These are phyloP conservation scores for Pempheris klunzingeri DNA, from an alignment of 2,797 vertebrate genomes.

Conservation along the genomic window DNA sequence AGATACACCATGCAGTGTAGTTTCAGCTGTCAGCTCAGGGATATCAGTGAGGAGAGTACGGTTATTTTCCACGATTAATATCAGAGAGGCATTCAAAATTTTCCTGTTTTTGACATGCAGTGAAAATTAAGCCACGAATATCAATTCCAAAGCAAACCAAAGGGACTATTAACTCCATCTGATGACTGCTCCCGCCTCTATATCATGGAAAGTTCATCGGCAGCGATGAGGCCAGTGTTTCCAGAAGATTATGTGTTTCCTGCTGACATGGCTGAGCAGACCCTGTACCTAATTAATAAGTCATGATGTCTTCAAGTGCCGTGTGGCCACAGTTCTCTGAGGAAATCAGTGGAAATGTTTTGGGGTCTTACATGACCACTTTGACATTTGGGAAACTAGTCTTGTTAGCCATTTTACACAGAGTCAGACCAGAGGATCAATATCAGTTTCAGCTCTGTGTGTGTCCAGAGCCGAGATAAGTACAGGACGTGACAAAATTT, in stretches of 20 bases:
- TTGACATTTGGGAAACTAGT: slow-evolving; percentile 20
- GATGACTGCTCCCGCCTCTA: not conserved
- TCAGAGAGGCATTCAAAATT: slow-evolving; percentile 11
- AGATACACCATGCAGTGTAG: slow-evolving; percentile 7
- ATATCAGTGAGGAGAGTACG: slow-evolving; percentile 15
- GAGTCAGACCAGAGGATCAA: not conserved
- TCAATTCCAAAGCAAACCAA: slow-evolving; percentile 49
- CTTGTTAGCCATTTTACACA: not conserved
- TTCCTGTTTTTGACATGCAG: slow-evolving; percentile 21
- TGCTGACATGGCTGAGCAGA: not conserved
- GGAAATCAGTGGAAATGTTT: slow-evolving; percentile 3
- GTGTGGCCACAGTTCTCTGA: not conserved
- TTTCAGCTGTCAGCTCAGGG: slow-evolving; percentile 33
- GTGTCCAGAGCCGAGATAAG: not conserved
- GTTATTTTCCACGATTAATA: slow-evolving; percentile 25
- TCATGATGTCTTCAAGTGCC: not conserved
- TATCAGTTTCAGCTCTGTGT: slow-evolving; percentile 5
- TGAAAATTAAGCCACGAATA: slow-evolving; percentile 21
- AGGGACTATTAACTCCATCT: slow-evolving; percentile 17
- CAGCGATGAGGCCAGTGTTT: not conserved
- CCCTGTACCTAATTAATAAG: slow-evolving; percentile 1
- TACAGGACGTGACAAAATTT: not conserved
- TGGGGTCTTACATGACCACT: not conserved
- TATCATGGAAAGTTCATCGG: slow-evolving; percentile 28
- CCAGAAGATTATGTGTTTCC: slow-evolving; percentile 28